These are phyloP conservation scores for Lepidostoma basale DNA, from an alignment of 1,140 invertebrate genomes.

Conservation along the genomic window DNA sequence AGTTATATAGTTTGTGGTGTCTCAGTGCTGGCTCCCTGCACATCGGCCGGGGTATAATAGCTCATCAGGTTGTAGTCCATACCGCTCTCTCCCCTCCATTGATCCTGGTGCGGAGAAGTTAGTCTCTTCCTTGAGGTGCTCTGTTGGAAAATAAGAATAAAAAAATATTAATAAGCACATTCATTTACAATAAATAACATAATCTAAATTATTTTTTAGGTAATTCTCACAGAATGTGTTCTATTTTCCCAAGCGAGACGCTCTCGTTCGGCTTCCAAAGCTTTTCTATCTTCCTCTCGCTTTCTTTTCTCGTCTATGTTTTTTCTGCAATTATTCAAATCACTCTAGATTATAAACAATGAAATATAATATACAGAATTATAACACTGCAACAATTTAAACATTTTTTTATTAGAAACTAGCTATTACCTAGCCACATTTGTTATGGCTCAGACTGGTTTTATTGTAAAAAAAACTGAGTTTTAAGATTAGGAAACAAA, in stretches of 20 bases:
- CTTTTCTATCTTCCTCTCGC: slow-evolving; percentile 1
- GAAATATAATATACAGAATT: no score
- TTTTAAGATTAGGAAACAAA: no score
- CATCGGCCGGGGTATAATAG: background rate
- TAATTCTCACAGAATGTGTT: slow-evolving; percentile 21
- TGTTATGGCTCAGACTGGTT: no score
- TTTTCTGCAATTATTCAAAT: slow-evolving; percentile 26
- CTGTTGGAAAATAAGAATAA: background rate
- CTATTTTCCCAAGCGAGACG: slow-evolving; percentile 10
- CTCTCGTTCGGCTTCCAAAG: slow-evolving; percentile 8
- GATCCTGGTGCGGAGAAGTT: slow-evolving; percentile 2
- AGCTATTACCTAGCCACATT: no score
- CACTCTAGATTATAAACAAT: no score
- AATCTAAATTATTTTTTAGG: background rate
- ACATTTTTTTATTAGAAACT: no score
- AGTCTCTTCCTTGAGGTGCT: slow-evolving; percentile 11
- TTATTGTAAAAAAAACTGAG: no score
- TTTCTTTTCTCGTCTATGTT: background rate
- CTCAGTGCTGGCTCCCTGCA: background rate
- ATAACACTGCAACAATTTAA: no score
- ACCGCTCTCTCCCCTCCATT: slow-evolving; percentile 11
- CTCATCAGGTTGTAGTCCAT: slow-evolving; percentile 11
- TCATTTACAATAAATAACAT: background rate
- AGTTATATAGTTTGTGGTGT: slow-evolving; percentile 1
- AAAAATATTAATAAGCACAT: background rate